Evolutionary conservation across 2,113 vertebrate genomes (phyloP).

Genomic region (Fulmarus glacialis): DNA sequence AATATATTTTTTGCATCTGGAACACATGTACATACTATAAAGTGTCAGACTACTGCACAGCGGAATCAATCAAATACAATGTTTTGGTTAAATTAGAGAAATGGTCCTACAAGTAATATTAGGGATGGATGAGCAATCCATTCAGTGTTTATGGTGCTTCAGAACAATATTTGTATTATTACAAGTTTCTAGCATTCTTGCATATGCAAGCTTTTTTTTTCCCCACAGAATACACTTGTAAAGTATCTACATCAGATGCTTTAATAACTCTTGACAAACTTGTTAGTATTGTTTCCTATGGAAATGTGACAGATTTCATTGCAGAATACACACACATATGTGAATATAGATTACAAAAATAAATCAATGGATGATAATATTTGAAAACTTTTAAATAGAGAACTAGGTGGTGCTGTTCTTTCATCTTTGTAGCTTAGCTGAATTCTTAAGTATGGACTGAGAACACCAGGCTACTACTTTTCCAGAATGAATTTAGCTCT

Average conservation of each 20-base stretch:
- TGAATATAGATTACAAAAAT: slow-evolving; percentile 32
- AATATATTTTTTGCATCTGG: not conserved
- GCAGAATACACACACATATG: not conserved
- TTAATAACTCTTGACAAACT: slow-evolving; percentile 3
- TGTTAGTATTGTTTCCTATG: not conserved
- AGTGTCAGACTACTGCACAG: not conserved
- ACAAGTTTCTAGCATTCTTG: not conserved
- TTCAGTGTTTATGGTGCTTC: not conserved
- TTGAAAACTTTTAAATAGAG: slow-evolving; percentile 69
- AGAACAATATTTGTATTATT: not conserved
- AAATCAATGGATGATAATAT: slow-evolving; percentile 40
- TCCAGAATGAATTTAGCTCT: not conserved
- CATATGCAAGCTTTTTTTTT: not conserved
- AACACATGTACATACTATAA: not conserved
- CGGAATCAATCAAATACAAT: not conserved
- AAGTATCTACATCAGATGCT: not conserved
- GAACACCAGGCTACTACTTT: slow-evolving; percentile 16
- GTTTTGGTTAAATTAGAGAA: not conserved
- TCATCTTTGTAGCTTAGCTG: slow-evolving; percentile 73
- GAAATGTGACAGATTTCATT: not conserved
- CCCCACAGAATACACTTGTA: not conserved
- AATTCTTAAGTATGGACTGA: slow-evolving; percentile 46
- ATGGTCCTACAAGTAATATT: not conserved
- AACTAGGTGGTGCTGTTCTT: slow-evolving; percentile 83
- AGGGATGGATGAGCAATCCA: not conserved